phyloP scores from a whole-genome alignment of 2,888 invertebrate species.

The Ariolimax columbianus region DNA sequence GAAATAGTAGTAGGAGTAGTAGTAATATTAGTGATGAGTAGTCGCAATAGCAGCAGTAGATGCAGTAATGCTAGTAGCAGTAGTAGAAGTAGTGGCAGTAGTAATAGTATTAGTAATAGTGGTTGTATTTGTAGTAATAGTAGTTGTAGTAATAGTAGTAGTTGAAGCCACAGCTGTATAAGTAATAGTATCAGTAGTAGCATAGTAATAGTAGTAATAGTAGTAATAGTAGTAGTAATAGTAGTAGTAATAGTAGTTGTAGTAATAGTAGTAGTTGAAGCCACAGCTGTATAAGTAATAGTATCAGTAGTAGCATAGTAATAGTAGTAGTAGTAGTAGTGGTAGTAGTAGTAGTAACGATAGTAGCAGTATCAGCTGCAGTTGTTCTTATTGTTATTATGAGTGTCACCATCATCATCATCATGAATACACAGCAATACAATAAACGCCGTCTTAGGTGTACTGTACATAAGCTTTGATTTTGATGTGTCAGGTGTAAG shows the following conservation, averaged over 20 bases:
- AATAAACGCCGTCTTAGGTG: too few relatives aligned
- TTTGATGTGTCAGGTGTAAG: too few relatives aligned
- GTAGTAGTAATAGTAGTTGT: not conserved
- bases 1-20: not conserved
- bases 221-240: not conserved
- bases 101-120: not conserved
- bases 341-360: not conserved
- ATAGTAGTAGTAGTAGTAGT: not conserved
- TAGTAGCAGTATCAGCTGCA: not conserved
- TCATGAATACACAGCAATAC: too few relatives aligned
- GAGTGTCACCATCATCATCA: too few relatives aligned
- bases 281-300: not conserved
- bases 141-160: not conserved
- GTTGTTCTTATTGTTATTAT: not conserved
- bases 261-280: not conserved
- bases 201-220: not conserved
- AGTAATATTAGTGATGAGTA: not conserved
- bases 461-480: too few relatives aligned
- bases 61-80: not conserved
- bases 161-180: not conserved
- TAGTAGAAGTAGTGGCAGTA: not conserved
- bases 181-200: not conserved
- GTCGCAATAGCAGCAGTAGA: not conserved
- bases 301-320: not conserved
- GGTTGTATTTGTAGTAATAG: not conserved